These are phyloP conservation scores for Perognathus longimembris DNA, from an alignment of 2,113 vertebrate genomes.

Conservation along the genomic window DNA sequence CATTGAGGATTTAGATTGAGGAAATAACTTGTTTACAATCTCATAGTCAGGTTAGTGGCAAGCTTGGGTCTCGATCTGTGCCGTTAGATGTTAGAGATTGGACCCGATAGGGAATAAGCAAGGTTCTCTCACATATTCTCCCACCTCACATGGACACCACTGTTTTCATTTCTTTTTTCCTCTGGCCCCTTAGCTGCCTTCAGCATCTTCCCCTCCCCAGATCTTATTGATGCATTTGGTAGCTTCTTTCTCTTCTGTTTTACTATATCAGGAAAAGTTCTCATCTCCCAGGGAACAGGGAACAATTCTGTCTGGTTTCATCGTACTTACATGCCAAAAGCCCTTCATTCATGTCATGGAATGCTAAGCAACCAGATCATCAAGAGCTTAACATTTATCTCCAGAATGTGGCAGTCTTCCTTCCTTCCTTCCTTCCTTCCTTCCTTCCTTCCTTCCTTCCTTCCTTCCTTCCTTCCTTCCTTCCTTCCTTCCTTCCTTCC, in stretches of 20 bases:
- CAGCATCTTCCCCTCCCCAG: not conserved
- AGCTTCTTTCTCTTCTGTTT: not conserved
- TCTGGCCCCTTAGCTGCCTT: not conserved
- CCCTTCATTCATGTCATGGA: not conserved
- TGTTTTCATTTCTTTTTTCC: too few species aligned
- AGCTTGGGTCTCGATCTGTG: not conserved
- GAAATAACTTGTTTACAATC: not conserved
- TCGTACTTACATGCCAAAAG: not conserved
- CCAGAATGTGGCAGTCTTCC: not conserved
- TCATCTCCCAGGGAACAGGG: conserved; percentile 44
- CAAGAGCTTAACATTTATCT: not conserved
- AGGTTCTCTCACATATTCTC: fast-evolving
- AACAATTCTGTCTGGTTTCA: not conserved
- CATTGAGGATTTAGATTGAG: not conserved
- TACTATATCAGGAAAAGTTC: not conserved
- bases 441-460: too few species aligned
- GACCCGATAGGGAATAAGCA: fast-evolving
- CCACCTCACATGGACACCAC: fast-evolving
- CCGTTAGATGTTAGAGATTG: not conserved
- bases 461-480: too few species aligned
- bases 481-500: too few species aligned
- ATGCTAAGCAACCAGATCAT: not conserved
- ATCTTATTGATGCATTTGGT: not conserved
- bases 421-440: not conserved
- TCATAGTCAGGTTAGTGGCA: not conserved